A percentile compares a stretch with the other conserved stretches of the same genome.
phyloP scores from a whole-genome alignment of 2,797 vertebrate genomes.

The Sciurus vulgaris region DNA sequence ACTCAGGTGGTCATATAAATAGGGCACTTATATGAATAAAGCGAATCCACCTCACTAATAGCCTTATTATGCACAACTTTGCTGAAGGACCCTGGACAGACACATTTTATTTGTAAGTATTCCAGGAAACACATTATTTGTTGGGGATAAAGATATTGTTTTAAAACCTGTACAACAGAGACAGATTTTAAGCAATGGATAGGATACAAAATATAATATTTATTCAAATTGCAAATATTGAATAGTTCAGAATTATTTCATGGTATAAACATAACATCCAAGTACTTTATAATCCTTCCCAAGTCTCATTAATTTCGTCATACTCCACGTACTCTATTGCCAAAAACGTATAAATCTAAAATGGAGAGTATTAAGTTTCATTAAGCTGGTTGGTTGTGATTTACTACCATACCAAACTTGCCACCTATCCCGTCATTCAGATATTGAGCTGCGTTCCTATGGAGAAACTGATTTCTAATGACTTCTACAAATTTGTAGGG shows the following conservation, averaged over 20 bases:
- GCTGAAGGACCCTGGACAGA: background rate
- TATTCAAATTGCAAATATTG: background rate
- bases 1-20: background rate
- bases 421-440: background rate
- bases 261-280: background rate
- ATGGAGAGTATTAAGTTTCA: background rate
- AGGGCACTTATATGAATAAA: background rate
- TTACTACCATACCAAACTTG: background rate
- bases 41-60: background rate
- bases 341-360: background rate
- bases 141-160: background rate
- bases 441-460: background rate
- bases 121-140: background rate
- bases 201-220: conserved; percentile 29
- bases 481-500: background rate
- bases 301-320: conserved; percentile 27
- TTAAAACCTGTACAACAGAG: background rate
- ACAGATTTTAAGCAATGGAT: background rate
- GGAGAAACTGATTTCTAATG: background rate
- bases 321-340: background rate
- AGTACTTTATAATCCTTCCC: background rate
- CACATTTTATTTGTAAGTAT: background rate
- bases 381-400: background rate
- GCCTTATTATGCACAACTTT: background rate
- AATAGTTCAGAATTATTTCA: conserved; percentile 17